Percentiles rank a stretch among this genome's conserved stretches.
phyloP scores from a whole-genome alignment of 2,888 invertebrate species.

The Harpalus rubripes region DNA sequence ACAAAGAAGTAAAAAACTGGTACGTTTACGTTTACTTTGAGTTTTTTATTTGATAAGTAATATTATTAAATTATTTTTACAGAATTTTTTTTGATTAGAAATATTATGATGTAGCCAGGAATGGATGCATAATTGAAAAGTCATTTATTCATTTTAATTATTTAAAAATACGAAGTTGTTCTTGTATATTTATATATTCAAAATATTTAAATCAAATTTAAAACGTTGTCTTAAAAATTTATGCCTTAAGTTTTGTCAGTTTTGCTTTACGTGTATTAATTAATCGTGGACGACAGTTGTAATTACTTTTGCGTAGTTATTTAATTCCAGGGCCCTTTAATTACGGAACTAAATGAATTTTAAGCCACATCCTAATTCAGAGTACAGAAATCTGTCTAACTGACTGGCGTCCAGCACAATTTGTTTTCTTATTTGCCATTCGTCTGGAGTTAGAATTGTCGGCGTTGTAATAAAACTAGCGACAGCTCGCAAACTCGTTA shows the following conservation, averaged over 20 bases:
- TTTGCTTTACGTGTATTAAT: constrained; percentile 9
- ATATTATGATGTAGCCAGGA: no score
- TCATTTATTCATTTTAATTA: no score
- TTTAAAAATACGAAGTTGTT: no score
- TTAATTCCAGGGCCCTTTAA: constrained; percentile 19
- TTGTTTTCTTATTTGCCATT: constrained; percentile 30
- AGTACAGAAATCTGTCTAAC: not conserved
- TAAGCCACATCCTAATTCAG: constrained; percentile 15
- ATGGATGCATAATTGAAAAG: no score
- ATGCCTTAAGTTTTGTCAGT: not conserved
- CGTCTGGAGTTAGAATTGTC: not conserved
- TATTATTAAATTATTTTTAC: no score
- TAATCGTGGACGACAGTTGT: constrained; percentile 11
- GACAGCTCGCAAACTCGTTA: constrained; percentile 26
- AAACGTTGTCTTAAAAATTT: not conserved
- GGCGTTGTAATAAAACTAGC: constrained; percentile 24
- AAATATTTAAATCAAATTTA: not conserved
- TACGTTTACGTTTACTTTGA: no score
- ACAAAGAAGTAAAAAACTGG: no score
- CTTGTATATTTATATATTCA: no score
- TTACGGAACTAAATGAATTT: constrained; percentile 40
- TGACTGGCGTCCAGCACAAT: constrained; percentile 23
- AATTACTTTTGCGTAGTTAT: constrained; percentile 28
- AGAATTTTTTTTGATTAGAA: no score
- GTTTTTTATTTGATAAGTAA: no score